These are phyloP conservation scores for Congeria kusceri DNA, from an alignment of 2,888 invertebrate species.

Conservation along the genomic window DNA sequence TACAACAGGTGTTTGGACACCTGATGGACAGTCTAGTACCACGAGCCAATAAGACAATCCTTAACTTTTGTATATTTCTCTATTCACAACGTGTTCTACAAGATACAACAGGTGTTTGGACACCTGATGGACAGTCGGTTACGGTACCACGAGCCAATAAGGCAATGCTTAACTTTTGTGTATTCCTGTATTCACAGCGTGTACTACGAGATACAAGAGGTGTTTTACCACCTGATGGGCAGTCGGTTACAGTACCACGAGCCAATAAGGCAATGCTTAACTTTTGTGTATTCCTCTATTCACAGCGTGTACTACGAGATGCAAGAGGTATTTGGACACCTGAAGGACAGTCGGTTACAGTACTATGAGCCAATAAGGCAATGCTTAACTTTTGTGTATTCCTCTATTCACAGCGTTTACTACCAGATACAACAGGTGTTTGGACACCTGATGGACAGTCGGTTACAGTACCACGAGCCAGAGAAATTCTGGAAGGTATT, in stretches of 20 bases:
- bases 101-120: slow-evolving; percentile 87
- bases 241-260: slow-evolving; percentile 86
- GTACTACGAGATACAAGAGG: slow-evolving; percentile 86
- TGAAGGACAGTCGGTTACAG: slow-evolving; percentile 86
- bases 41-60: slow-evolving; percentile 86
- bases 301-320: slow-evolving; percentile 86
- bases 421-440: slow-evolving; percentile 86
- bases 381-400: too few species aligned
- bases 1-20: slow-evolving; percentile 86
- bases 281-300: too few species aligned
- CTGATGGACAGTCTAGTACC: slow-evolving; percentile 86
- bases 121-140: slow-evolving; percentile 86
- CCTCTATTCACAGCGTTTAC: slow-evolving; percentile 81
- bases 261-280: slow-evolving; percentile 68
- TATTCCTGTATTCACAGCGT: slow-evolving; percentile 73
- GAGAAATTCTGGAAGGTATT: slow-evolving; percentile 87
- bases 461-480: slow-evolving; percentile 86
- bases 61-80: too few species aligned
- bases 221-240: slow-evolving; percentile 87
- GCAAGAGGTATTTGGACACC: slow-evolving; percentile 86
- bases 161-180: too few species aligned
- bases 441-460: slow-evolving; percentile 86
- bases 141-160: slow-evolving; percentile 83
- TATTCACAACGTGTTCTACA: slow-evolving; percentile 84
- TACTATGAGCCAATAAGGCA: slow-evolving; percentile 86